Evolutionary conservation across 2,888 invertebrate species (phyloP).

Genomic region (Cephus nigrinus): DNA sequence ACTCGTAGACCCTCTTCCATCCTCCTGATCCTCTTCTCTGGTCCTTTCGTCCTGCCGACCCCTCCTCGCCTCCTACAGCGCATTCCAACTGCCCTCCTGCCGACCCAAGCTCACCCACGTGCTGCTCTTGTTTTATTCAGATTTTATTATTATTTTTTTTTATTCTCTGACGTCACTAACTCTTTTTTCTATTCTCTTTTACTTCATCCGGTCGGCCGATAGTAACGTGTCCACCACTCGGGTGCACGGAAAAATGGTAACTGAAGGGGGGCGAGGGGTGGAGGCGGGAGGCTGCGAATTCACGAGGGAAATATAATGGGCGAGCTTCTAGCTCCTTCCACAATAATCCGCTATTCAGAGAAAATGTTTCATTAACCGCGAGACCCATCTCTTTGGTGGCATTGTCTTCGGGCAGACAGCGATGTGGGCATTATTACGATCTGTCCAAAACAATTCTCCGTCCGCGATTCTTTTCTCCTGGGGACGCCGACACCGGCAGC

Average conservation of each 20-base stretch:
- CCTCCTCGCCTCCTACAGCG: not conserved
- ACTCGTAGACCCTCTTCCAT: not conserved
- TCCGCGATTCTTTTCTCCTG: not conserved
- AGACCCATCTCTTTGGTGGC: not conserved
- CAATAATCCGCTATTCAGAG: not conserved
- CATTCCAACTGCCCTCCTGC: not conserved
- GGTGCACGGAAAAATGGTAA: no score
- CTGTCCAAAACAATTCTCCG: constrained; percentile 29
- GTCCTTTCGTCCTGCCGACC: not conserved
- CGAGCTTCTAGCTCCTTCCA: not conserved
- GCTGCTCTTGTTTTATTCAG: not conserved
- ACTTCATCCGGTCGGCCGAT: not conserved
- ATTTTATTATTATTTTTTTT: not conserved
- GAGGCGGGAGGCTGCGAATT: not conserved
- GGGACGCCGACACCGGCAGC: not conserved
- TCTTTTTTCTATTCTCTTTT: not conserved
- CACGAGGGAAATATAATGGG: not conserved
- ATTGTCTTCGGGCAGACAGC: constrained; percentile 26
- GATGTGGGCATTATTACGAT: constrained; percentile 22
- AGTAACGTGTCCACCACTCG: not conserved
- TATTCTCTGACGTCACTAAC: no score
- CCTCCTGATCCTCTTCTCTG: not conserved
- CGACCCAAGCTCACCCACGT: not conserved
- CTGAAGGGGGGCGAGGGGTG: not conserved
- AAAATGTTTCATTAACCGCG: constrained; percentile 24